phyloP scores from a whole-genome alignment of 2,888 invertebrate species.

The Drosophila parthenogenetica region DNA sequence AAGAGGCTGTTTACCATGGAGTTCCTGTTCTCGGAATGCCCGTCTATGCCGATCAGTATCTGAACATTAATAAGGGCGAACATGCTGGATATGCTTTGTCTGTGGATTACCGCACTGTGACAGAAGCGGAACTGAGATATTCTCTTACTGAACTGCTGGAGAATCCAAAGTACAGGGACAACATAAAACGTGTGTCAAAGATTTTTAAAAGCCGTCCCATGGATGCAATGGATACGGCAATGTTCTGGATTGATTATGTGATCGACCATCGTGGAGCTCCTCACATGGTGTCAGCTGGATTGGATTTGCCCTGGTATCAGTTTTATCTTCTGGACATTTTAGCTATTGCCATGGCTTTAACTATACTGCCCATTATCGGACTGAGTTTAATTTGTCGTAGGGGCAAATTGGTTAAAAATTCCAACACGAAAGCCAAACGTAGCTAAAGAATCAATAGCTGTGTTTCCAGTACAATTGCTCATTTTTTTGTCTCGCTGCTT shows the following conservation, averaged over 20 bases:
- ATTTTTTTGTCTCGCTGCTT: no score
- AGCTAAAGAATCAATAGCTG: constrained; percentile 1
- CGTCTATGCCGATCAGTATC: constrained; percentile 82
- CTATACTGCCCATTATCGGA: constrained; percentile 18
- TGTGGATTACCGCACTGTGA: constrained; percentile 70
- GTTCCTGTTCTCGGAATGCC: constrained; percentile 85
- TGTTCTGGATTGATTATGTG: constrained; percentile 84
- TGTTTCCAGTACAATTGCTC: no score
- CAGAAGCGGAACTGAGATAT: constrained; percentile 59
- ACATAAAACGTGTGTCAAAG: constrained; percentile 68
- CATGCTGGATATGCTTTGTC: constrained; percentile 74
- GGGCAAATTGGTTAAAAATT: constrained; percentile 14
- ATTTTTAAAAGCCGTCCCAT: constrained; percentile 80
- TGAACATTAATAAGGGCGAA: constrained; percentile 74
- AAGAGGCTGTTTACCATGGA: constrained; percentile 82
- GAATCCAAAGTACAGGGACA: constrained; percentile 81
- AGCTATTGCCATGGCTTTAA: constrained; percentile 25
- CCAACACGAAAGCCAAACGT: constrained; percentile 25
- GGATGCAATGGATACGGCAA: constrained; percentile 79
- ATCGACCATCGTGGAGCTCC: constrained; percentile 83
- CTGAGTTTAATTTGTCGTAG: constrained; percentile 18
- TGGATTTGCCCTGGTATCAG: constrained; percentile 80
- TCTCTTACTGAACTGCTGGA: constrained; percentile 80
- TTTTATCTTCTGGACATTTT: constrained; percentile 80
- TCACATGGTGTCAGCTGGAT: constrained; percentile 75